Base-by-base conservation (phyloP, 2,113 vertebrate species). In the Arothron firmamentum region DNA sequence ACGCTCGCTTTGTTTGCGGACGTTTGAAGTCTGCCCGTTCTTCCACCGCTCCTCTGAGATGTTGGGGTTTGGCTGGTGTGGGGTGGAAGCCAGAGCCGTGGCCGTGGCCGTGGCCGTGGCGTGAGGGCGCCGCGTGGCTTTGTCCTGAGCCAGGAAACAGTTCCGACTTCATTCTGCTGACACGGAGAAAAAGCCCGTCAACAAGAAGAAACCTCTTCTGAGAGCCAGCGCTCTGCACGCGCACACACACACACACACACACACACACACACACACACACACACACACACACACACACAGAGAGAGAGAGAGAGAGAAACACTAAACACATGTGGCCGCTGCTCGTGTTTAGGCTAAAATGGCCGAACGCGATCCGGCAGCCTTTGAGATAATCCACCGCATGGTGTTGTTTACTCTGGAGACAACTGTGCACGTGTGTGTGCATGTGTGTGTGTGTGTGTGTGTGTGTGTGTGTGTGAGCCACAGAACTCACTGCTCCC, bases 401-500 rank as follows among this genome's bases (percentile, higher is more conserved):
- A 88, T 83, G 75, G 75, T 66, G 76, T 71, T 84, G 81, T 88
- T 88, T 87, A 87, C 79, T 78, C 72, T 77, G 68, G 67, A 80
- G 78, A 78, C 76, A 65, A 81, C 57, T 34, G 72, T 67, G 80
- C 73, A 49, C 70, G 52, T 70, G 42, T 47, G 52, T 55, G 34
- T 55, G 28, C 78, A 59, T 48, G 48, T 56, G 63, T 65, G 48
- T 62, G 54, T 43, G 43, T 34, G 49, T 48, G 52, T 56, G 38
- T 56, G 31, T 78, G 62, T 45, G 48, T 56, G 64, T 46, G 52
- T 62, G 67, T 34, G 60, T 19, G 59, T 73, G 79, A 74, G 67
- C 67, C 59, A 65, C 72, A 86, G 82, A 57, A 85, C 85, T 82
- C 74, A 38, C 74, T 87, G 85, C 84, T 84, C 82, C 70, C 64